Evolutionary conservation across 2,797 vertebrate species (phyloP).

Genomic region (Podargus strigoides): DNA sequence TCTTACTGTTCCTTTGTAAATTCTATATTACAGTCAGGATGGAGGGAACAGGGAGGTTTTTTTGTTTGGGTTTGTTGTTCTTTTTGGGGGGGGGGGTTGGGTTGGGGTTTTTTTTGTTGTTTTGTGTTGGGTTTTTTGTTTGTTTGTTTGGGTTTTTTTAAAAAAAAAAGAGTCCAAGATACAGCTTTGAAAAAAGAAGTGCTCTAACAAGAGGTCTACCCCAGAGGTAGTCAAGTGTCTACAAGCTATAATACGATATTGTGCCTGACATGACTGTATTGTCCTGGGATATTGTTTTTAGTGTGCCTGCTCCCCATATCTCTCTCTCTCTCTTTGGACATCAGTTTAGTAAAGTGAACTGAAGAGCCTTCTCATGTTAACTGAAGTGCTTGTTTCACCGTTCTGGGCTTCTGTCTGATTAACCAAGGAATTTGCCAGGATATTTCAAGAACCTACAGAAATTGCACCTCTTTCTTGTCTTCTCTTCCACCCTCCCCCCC

Average conservation of each 20-base stretch:
- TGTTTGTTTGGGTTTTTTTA: background rate
- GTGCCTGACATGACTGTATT: background rate
- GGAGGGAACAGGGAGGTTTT: background rate
- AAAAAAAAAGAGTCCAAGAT: background rate
- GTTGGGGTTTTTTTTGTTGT: no score
- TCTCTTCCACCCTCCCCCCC: background rate
- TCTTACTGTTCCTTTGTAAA: background rate
- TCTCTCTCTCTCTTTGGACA: background rate
- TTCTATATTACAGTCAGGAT: accelerated
- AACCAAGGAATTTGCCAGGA: background rate
- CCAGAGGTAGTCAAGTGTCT: background rate
- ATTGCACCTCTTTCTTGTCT: background rate
- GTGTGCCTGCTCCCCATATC: accelerated
- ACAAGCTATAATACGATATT: accelerated
- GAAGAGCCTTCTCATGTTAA: background rate
- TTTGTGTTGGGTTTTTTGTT: no score
- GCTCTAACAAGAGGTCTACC: background rate
- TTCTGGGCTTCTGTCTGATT: background rate
- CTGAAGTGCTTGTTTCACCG: background rate
- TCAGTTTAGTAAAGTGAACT: background rate
- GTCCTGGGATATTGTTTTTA: background rate
- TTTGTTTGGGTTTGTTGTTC: background rate
- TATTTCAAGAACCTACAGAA: background rate
- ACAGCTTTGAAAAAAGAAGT: background rate
- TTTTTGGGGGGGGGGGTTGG: no score